phyloP scores from a whole-genome alignment of 2,113 vertebrate genomes.

The Percina caprodes region DNA sequence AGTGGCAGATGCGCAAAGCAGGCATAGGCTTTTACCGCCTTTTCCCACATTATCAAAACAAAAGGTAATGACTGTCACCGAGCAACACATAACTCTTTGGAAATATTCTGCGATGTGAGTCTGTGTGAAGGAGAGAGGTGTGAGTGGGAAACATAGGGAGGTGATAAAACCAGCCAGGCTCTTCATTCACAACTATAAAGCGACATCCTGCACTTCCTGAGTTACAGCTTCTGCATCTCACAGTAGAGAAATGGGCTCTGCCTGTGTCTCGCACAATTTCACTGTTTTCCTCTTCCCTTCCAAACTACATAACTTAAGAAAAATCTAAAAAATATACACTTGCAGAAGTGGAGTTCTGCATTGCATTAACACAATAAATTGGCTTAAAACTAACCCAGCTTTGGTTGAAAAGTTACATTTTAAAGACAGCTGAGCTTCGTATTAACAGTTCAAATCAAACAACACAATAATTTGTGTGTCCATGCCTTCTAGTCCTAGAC shows the following conservation, averaged over 20 bases:
- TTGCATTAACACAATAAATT: background rate
- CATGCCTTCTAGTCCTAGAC: background rate
- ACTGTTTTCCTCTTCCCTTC: background rate
- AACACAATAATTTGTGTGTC: background rate
- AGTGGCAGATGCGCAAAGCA: conserved; percentile 38
- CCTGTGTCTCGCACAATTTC: conserved; percentile 24
- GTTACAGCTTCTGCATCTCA: conserved; percentile 41
- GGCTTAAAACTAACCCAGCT: background rate
- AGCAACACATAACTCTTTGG: conserved; percentile 44
- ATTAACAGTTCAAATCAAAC: background rate
- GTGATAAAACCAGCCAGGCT: conserved; percentile 61
- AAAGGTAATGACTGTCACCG: conserved; percentile 43
- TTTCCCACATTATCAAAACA: conserved; percentile 52
- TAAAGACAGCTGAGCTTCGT: background rate
- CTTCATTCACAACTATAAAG: conserved; percentile 79
- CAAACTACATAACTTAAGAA: background rate
- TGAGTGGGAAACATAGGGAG: conserved; percentile 62
- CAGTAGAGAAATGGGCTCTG: conserved; percentile 36
- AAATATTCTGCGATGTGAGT: conserved; percentile 49
- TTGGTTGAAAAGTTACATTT: background rate
- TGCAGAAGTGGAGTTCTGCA: background rate
- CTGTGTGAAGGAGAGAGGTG: conserved; percentile 59
- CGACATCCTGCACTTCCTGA: conserved; percentile 57
- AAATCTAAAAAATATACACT: background rate
- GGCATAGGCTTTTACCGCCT: conserved; percentile 31